Conservation (phyloP, 2,888 invertebrate genomes). For the Drosophila koepferae region DNA sequence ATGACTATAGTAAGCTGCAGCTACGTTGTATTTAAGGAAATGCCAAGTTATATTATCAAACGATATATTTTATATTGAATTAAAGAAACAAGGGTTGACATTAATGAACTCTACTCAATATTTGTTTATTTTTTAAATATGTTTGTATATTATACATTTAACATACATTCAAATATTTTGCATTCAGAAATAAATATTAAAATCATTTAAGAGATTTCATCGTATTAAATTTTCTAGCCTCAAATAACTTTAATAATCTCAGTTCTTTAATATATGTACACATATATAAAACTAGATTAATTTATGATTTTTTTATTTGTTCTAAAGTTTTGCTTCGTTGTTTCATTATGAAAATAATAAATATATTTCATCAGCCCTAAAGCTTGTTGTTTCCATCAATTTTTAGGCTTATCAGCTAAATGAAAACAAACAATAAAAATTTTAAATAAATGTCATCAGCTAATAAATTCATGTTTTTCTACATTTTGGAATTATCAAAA, state of each 20-base stretch:
- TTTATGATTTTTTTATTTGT: background rate
- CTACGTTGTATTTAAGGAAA: background rate
- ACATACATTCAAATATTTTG: too few relatives aligned
- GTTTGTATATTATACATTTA: too few relatives aligned
- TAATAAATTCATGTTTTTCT: background rate
- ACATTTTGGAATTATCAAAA: background rate
- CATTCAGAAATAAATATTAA: background rate
- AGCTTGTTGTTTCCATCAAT: background rate
- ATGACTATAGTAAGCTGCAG: background rate
- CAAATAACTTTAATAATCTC: background rate
- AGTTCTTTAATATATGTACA: background rate
- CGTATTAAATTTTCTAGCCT: background rate
- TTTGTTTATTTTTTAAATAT: too few relatives aligned
- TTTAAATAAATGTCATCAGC: background rate
- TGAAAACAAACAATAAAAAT: background rate
- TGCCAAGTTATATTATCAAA: too few relatives aligned
- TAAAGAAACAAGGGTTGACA: too few relatives aligned
- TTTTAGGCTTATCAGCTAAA: background rate
- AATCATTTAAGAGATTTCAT: background rate
- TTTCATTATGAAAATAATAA: background rate
- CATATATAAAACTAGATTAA: background rate
- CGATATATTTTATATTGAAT: too few relatives aligned
- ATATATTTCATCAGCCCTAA: constrained; percentile 5
- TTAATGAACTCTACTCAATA: too few relatives aligned
- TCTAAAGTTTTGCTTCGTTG: background rate